Evolutionary conservation across 2,888 invertebrate genomes (phyloP), one percentile per base, ranked within the genome.

Genomic region (Agrochola litura): DNA sequence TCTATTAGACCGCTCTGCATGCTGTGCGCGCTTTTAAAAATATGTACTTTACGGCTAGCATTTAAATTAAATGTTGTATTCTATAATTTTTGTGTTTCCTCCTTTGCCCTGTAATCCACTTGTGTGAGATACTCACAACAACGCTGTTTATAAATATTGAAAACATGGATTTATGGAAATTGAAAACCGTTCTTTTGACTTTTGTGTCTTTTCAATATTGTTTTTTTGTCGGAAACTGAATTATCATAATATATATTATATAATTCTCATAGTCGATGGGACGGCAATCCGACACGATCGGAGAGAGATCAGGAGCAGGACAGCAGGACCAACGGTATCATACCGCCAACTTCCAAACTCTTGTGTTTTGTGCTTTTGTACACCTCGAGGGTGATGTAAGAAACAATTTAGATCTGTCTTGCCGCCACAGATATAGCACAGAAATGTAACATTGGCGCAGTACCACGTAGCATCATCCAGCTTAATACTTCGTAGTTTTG

Each of bases 51-150:
- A 73, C 67, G 8, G 54, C 76, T 75, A 54, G 71, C 65, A 65
- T 79, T 86, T 79, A 79, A 82, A 76, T 84, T 86, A 84, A 81
- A 84, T 66, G 63, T 73, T 76, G 61, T 77, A 49, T 83, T 72
- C 16, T 41, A 69, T 68, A 30, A 68, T 74, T 76, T 64, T 73
- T 79, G 65, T 52, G 71, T 75, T 79, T 73, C 22, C 65, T 60
- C 65, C 56, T 46, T 49, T 63, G 49, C 43, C 52, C 25, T 78
- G 65, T 69, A 66, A 78, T 73, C 69, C 41, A 75, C 54, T 78
- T 78, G 58, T 75, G 70, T 63, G 49, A 41, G 65, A 61, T 81
- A 25, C 54, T 66, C 60, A 64, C 30, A 43, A 76, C 78, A 72
- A 67, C 41, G 9, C 8, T 73, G 30, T 64, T 73, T 72, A 25